These are phyloP conservation scores for Gnatocerus cornutus DNA, from an alignment of 2,888 invertebrate genomes.

Conservation along the genomic window DNA sequence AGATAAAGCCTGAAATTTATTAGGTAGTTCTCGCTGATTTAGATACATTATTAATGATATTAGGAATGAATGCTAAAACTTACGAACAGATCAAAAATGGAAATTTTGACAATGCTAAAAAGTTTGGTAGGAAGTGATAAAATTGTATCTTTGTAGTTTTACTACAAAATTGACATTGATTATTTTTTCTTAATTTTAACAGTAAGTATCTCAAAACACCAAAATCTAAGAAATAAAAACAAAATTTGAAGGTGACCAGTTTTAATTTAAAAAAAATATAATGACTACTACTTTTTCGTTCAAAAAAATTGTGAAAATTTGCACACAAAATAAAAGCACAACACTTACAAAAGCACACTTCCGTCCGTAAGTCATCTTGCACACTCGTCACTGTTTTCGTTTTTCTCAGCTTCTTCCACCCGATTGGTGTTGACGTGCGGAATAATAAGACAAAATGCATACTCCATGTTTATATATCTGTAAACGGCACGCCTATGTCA, in stretches of 20 bases:
- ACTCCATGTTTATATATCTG: constrained; percentile 60
- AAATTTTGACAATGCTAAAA: too few species aligned
- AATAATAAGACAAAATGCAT: constrained; percentile 52
- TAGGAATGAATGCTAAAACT: too few species aligned
- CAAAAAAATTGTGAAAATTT: neutral
- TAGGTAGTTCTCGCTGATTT: constrained; percentile 8
- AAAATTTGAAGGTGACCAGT: too few species aligned
- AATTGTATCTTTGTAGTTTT: too few species aligned
- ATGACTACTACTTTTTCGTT: too few species aligned
- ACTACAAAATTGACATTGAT: too few species aligned
- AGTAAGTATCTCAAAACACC: too few species aligned
- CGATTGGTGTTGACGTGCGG: constrained; percentile 48
- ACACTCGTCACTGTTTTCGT: constrained; percentile 22
- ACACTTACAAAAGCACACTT: constrained; percentile 26
- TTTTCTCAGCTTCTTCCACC: constrained; percentile 21
- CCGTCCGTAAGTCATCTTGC: constrained; percentile 15
- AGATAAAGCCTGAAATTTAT: constrained; percentile 16
- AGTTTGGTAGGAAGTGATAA: too few species aligned
- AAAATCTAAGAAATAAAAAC: too few species aligned
- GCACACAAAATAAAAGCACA: constrained; percentile 3
- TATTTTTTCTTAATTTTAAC: too few species aligned
- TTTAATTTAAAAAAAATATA: too few species aligned
- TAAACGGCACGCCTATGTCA: constrained; percentile 64
- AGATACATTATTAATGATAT: constrained; percentile 7
- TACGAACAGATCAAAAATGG: too few species aligned